Percentiles rank a stretch among this genome's conserved stretches.
Evolutionary conservation across 2,888 invertebrate species (phyloP).

Genomic region (Flabesymbios commensalis): DNA sequence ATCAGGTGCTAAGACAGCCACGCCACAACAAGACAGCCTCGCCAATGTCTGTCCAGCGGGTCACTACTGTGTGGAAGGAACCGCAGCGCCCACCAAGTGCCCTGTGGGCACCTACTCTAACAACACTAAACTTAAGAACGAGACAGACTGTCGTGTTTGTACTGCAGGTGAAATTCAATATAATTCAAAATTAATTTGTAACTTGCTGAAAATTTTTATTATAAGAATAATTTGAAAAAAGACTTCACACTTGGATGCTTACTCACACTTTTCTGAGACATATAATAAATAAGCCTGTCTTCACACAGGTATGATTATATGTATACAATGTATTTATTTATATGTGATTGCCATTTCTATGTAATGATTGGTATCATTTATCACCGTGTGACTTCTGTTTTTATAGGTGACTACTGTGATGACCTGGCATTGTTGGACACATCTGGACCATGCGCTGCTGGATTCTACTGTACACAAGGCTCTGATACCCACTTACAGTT

Average conservation of each 20-base stretch:
- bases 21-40: slow-evolving; percentile 44
- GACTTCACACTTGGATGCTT: too few relatives aligned
- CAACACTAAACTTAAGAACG: slow-evolving; percentile 44
- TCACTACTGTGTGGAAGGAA: slow-evolving; percentile 50
- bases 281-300: too few relatives aligned
- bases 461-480: slow-evolving; percentile 53
- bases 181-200: slow-evolving; percentile 29
- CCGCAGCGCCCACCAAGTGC: slow-evolving; percentile 44
- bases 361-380: too few relatives aligned
- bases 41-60: slow-evolving; percentile 55
- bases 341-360: too few relatives aligned
- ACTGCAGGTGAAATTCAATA: slow-evolving; percentile 46
- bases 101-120: slow-evolving; percentile 48
- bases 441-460: slow-evolving; percentile 46
- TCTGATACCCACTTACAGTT: slow-evolving; percentile 41
- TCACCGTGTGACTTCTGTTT: background rate
- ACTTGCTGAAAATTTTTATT: too few relatives aligned
- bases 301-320: too few relatives aligned
- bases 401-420: slow-evolving; percentile 44
- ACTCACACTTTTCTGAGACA: too few relatives aligned
- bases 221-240: too few relatives aligned
- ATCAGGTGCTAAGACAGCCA: slow-evolving; percentile 44
- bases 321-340: too few relatives aligned
- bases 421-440: slow-evolving; percentile 43
- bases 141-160: slow-evolving; percentile 50